Evolutionary conservation across 2,888 invertebrate genomes (phyloP).

Genomic region (Dynastes hyllus): DNA sequence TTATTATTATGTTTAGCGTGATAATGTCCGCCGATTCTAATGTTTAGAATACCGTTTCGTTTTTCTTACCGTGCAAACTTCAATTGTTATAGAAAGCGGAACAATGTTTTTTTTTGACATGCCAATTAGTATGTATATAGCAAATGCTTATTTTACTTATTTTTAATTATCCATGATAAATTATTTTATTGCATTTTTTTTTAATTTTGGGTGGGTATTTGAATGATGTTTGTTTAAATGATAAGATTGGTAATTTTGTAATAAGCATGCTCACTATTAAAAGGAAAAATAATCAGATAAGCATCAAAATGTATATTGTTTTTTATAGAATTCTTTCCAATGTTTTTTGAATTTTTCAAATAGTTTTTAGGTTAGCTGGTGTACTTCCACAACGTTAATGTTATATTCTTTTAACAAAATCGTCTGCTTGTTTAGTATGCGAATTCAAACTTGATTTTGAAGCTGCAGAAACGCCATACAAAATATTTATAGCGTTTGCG

Average conservation of each 20-base stretch:
- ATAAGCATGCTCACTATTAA: no score
- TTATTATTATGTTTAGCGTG: background rate
- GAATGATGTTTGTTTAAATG: no score
- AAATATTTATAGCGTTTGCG: no score
- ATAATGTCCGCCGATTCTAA: background rate
- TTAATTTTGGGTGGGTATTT: background rate
- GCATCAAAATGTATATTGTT: no score
- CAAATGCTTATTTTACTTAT: background rate
- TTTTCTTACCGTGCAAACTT: background rate
- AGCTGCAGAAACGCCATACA: background rate
- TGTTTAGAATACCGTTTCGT: background rate
- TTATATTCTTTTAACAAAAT: no score
- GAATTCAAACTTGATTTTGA: background rate
- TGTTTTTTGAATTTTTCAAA: no score
- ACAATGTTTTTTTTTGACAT: background rate
- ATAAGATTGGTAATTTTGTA: no score
- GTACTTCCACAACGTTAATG: no score
- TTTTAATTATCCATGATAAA: background rate
- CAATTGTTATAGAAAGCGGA: conserved; percentile 2
- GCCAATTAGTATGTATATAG: background rate
- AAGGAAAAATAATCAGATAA: no score
- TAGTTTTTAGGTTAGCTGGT: no score
- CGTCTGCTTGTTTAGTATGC: background rate
- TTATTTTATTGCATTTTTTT: background rate
- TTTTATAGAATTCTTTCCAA: no score